Evolutionary conservation across 1,140 invertebrate genomes (phyloP).

Genomic region (Diachasma alloeum): DNA sequence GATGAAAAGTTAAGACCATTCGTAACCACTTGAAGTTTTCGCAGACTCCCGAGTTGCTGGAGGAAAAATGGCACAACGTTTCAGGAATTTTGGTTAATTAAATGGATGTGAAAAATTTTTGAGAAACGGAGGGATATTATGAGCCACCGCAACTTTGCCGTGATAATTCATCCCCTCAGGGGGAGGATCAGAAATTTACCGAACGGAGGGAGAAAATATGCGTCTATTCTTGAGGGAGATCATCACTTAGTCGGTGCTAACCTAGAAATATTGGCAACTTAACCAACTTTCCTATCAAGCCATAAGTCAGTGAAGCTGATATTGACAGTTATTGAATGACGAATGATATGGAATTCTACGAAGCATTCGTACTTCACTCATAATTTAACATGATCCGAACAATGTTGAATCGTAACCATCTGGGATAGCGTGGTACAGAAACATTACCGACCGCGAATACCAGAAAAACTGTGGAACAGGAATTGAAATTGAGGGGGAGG

Average conservation of each 20-base stretch:
- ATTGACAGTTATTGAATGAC: background rate
- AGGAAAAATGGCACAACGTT: background rate
- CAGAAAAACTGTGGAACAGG: slow-evolving; percentile 6
- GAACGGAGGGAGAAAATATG: too few relatives aligned
- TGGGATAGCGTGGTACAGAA: background rate
- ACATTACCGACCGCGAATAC: background rate
- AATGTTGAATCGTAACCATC: background rate
- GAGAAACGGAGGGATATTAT: background rate
- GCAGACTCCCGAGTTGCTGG: background rate
- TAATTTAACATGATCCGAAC: background rate
- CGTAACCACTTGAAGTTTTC: slow-evolving; percentile 39
- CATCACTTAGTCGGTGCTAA: too few relatives aligned
- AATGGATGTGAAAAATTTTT: background rate
- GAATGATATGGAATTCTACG: background rate
- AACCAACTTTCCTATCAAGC: too few relatives aligned
- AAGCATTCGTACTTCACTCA: background rate
- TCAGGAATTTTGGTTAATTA: background rate
- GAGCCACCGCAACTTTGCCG: background rate
- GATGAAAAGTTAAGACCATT: slow-evolving; percentile 48
- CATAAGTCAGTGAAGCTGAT: background rate
- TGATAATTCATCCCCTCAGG: background rate
- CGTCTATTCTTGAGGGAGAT: too few relatives aligned
- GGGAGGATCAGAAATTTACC: too few relatives aligned
- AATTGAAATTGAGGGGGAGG: slow-evolving; percentile 12
- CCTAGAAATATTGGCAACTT: too few relatives aligned